Evolutionary conservation across 2,113 vertebrate species (phyloP).

Genomic region (Sceloporus undulatus): DNA sequence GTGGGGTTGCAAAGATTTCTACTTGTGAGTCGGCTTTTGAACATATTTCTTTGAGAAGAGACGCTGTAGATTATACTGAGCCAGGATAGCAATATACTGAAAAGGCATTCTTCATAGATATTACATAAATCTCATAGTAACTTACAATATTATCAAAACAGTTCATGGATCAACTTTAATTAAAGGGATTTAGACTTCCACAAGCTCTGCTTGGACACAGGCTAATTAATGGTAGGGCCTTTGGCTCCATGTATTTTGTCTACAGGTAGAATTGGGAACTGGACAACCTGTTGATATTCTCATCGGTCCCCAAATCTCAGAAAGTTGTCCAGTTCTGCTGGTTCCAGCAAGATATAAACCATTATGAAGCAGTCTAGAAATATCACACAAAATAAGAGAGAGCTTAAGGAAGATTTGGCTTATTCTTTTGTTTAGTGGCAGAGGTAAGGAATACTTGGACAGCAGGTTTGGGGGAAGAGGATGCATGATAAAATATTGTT

Average conservation of each 20-base stretch:
- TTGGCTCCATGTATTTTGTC: too few relatives aligned
- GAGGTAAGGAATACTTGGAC: conserved; percentile 3
- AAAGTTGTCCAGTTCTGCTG: neutral
- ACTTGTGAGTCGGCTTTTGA: too few relatives aligned
- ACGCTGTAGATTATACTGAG: too few relatives aligned
- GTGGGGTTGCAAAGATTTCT: too few relatives aligned
- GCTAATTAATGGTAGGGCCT: too few relatives aligned
- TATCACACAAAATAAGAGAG: neutral
- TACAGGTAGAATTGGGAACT: neutral
- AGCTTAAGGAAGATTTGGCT: neutral
- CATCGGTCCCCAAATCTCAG: too few relatives aligned
- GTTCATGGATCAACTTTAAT: neutral
- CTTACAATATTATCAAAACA: neutral
- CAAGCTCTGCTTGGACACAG: neutral
- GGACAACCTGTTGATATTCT: neutral
- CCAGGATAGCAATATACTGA: too few relatives aligned
- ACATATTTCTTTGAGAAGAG: too few relatives aligned
- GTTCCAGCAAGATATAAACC: neutral
- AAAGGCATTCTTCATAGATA: too few relatives aligned
- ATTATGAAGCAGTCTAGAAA: neutral
- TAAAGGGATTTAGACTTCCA: neutral
- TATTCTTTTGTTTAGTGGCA: conserved; percentile 27
- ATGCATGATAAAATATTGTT: conserved; percentile 30
- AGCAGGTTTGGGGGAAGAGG: conserved; percentile 20
- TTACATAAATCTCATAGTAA: too few relatives aligned